Conservation (phyloP, 2,888 invertebrate species). For the Caenorhabditis afra region DNA sequence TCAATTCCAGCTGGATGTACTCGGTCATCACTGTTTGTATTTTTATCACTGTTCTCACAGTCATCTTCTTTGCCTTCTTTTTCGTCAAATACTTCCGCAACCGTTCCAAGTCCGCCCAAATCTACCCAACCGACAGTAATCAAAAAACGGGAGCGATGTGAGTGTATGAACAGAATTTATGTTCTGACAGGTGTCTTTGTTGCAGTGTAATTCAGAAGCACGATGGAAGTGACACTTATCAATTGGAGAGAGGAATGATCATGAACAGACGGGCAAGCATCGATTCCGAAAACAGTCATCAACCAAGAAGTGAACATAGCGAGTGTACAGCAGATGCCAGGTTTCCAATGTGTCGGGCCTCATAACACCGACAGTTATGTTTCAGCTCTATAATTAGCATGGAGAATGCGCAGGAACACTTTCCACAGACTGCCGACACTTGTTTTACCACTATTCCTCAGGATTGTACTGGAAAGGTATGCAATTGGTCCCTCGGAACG, state of each 20-base stretch:
- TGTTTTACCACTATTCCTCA: constrained; percentile 14
- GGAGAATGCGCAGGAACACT: constrained; percentile 9
- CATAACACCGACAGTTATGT: background rate
- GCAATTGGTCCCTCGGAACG: background rate
- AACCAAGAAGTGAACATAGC: constrained; percentile 55
- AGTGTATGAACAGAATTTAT: too few species aligned
- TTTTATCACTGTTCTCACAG: constrained; percentile 25
- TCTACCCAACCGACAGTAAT: constrained; percentile 31
- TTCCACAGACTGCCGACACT: background rate
- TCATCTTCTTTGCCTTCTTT: constrained; percentile 42
- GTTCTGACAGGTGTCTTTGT: background rate
- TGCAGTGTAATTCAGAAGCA: constrained; percentile 49
- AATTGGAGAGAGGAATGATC: constrained; percentile 30
- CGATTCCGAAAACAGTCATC: constrained; percentile 58
- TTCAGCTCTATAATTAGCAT: constrained; percentile 42
- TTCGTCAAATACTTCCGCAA: constrained; percentile 43
- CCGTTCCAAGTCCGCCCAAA: constrained; percentile 42
- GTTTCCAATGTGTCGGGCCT: too few species aligned
- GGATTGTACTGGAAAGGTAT: constrained; percentile 21
- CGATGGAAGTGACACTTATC: constrained; percentile 40
- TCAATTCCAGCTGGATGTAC: constrained; percentile 62
- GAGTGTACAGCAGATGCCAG: constrained; percentile 52
- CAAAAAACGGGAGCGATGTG: constrained; percentile 44
- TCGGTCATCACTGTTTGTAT: constrained; percentile 51
- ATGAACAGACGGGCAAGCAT: constrained; percentile 50